A percentile compares a stretch with the other conserved stretches of the same genome.
These are phyloP conservation scores for Dicrostonyx torquatus DNA, from an alignment of 2,797 vertebrate species.

Conservation along the genomic window DNA sequence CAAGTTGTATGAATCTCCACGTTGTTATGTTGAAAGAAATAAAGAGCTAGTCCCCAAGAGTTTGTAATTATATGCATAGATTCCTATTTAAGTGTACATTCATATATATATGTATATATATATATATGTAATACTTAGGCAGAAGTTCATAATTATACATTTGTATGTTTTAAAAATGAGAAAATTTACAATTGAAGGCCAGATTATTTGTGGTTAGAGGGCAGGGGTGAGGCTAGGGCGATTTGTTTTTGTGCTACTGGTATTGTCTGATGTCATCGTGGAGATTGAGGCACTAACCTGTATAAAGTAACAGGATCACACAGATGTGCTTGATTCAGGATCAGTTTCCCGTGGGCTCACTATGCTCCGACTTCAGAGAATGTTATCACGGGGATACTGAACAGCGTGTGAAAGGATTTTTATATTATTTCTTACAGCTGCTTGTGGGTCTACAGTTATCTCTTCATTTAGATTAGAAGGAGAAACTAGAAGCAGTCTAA, in stretches of 20 bases:
- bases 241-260: background rate
- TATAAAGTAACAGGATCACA: background rate
- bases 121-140: background rate
- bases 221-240: background rate
- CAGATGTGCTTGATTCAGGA: background rate
- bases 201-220: background rate
- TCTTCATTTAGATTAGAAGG: background rate
- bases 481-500: background rate
- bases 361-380: conserved; percentile 19
- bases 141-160: background rate
- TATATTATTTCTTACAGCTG: conserved; percentile 7
- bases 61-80: background rate
- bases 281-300: background rate
- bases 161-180: background rate
- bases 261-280: background rate
- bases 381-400: background rate
- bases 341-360: background rate
- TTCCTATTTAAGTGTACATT: background rate
- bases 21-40: background rate
- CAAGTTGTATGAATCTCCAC: background rate
- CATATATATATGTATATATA: background rate
- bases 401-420: background rate
- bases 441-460: background rate
- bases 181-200: background rate
- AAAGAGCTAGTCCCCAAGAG: background rate